Base-by-base conservation (phyloP, 2,113 vertebrate genomes). In the Ciconia stormi region DNA sequence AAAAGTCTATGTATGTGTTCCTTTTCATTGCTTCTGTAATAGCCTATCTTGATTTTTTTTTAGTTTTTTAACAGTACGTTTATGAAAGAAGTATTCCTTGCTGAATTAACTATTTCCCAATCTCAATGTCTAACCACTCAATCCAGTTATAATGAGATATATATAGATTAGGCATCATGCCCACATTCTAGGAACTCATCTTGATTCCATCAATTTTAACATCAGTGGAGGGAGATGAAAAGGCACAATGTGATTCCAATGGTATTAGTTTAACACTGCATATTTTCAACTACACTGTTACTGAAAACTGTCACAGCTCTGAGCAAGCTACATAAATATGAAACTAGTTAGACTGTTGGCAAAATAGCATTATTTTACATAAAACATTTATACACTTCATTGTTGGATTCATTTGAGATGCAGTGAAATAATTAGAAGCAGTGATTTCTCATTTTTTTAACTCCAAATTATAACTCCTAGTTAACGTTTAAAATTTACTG, bases 71-170 rank as follows among this genome's bases (percentile, higher is more conserved):
- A 59, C 7, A 78, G 32, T 77, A 76, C 30, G 21, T 95, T 97
- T 87, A 79, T 91, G 42, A 59, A 96, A 95, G 30, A 65, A 16
- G 8, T 56, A 9, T 27, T 97, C 30, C n/a, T 76, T 97, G 70
- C 59, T 90, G 94, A 95, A 95, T 91, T 55, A 90, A 87, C 69
- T 77, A 19, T 93, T 96, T 93, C 87, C 58, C 79, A 49, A 85
- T 89, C 86, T 94, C 62, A 50, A 8, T 58, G 72, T 90, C 88
- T 38, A 95, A 61, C 52, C 62, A 79, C n/a, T 38, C 52, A 69
- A 85, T 96, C 90, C 52, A 80, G 46, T 86, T 71, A 87, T 52
- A 95, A 89, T 92, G 71, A 79, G 34, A 84, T 73, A 62, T 52
- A 52, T 20, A 71, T n/a, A 72, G 74, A 89, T 93, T 46, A 90